Percentiles rank a stretch among this genome's conserved stretches.
Evolutionary conservation across 2,888 invertebrate species (phyloP).

Genomic region (Nemotelus nigrinus): DNA sequence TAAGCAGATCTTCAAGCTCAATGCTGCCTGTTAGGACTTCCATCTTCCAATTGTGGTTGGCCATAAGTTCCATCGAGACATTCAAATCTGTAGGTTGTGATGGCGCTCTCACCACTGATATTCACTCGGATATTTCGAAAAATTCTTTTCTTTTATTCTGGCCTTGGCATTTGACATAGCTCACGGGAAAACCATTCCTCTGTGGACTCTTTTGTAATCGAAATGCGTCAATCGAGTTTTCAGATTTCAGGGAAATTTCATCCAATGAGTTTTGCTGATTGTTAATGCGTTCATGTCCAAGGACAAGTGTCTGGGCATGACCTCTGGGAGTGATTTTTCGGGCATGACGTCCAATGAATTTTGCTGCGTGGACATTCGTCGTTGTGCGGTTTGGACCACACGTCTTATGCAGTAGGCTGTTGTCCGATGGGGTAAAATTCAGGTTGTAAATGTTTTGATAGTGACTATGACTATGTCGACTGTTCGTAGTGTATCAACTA

Average conservation of each 20-base stretch:
- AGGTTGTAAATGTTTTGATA: constrained; percentile 72
- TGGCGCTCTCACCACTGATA: no score
- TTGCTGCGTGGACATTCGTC: constrained; percentile 46
- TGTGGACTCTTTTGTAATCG: constrained; percentile 63
- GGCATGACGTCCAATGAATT: constrained; percentile 50
- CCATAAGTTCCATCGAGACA: no score
- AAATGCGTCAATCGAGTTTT: constrained; percentile 70
- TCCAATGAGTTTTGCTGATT: constrained; percentile 57
- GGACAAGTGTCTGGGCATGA: constrained; percentile 54
- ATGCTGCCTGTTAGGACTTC: no score
- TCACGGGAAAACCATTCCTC: constrained; percentile 58
- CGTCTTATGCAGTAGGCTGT: constrained; percentile 69
- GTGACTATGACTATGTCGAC: constrained; percentile 63
- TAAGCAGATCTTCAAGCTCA: no score
- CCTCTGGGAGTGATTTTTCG: constrained; percentile 45
- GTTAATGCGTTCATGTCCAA: constrained; percentile 51
- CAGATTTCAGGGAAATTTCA: constrained; percentile 63
- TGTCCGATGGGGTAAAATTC: constrained; percentile 73
- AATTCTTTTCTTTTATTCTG: constrained; percentile 64
- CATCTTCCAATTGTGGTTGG: no score
- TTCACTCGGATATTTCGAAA: constrained; percentile 75
- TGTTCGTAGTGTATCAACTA: constrained; percentile 52
- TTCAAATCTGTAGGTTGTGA: no score
- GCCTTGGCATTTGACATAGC: constrained; percentile 59
- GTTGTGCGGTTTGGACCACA: constrained; percentile 62